Percentiles rank a stretch among this genome's conserved stretches.
Conservation (phyloP, 2,888 invertebrate species). For the Clistopyga incitator region DNA sequence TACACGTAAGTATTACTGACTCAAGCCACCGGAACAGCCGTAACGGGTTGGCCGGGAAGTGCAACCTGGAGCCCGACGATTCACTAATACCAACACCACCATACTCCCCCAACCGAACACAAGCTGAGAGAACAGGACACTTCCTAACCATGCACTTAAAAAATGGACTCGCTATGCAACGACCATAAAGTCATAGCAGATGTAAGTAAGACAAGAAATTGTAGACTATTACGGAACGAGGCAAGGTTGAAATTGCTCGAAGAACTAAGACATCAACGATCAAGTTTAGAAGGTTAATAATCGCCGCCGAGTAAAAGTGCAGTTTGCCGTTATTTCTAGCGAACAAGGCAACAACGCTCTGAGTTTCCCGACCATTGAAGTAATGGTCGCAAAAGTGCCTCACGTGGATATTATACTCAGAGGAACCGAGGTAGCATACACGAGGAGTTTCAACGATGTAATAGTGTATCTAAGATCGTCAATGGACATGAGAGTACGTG, state of each 20-base stretch:
- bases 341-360: slow-evolving; percentile 28
- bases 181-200: background rate
- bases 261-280: slow-evolving; percentile 51
- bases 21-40: slow-evolving; percentile 60
- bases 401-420: slow-evolving; percentile 60
- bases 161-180: slow-evolving; percentile 43
- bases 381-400: slow-evolving; percentile 62
- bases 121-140: slow-evolving; percentile 39
- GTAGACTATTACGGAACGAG: slow-evolving; percentile 9
- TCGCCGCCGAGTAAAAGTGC: slow-evolving; percentile 60
- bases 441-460: slow-evolving; percentile 53
- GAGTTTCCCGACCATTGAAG: slow-evolving; percentile 36
- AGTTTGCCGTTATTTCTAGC: slow-evolving; percentile 61
- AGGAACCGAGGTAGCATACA: slow-evolving; percentile 18
- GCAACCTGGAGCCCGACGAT: slow-evolving; percentile 61
- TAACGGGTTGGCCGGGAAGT: slow-evolving; percentile 64
- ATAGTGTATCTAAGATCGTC: slow-evolving; percentile 55
- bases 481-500: slow-evolving; percentile 43
- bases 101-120: slow-evolving; percentile 3
- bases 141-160: slow-evolving; percentile 44
- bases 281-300: slow-evolving; percentile 56
- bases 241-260: slow-evolving; percentile 40
- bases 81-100: slow-evolving; percentile 40
- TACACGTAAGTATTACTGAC: slow-evolving; percentile 62
- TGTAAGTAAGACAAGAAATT: slow-evolving; percentile 28